Evolutionary conservation across 2,113 vertebrate genomes (phyloP).

Genomic region (Trogon melanurus): DNA sequence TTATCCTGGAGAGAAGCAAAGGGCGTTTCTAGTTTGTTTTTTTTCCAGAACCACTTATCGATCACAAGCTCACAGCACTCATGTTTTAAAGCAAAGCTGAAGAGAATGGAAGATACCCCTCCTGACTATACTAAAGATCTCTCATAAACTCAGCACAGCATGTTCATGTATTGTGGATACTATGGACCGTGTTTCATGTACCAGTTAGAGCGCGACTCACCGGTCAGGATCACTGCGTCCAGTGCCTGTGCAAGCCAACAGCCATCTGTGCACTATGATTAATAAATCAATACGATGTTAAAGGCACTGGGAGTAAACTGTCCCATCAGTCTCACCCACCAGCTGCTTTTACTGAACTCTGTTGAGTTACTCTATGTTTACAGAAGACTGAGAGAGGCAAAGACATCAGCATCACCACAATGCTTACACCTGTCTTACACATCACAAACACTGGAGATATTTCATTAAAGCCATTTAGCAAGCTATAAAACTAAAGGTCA

Average conservation of each 20-base stretch:
- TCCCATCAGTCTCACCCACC: background rate
- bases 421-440: background rate
- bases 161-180: background rate
- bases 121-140: background rate
- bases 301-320: background rate
- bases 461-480: background rate
- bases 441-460: background rate
- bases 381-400: background rate
- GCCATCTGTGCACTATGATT: background rate
- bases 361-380: background rate
- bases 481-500: background rate
- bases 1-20: background rate
- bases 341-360: background rate
- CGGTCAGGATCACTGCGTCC: background rate
- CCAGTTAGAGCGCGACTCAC: background rate
- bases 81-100: background rate
- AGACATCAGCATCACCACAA: background rate
- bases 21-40: background rate
- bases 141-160: background rate
- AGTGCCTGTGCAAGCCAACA: background rate
- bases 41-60: background rate
- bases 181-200: rapidly evolving
- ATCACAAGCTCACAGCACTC: background rate
- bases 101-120: background rate
- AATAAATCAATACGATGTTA: background rate